A percentile compares a stretch with the other conserved stretches of the same genome.
Conservation (phyloP, 2,113 vertebrate genomes). For the Marmota flaviventris region DNA sequence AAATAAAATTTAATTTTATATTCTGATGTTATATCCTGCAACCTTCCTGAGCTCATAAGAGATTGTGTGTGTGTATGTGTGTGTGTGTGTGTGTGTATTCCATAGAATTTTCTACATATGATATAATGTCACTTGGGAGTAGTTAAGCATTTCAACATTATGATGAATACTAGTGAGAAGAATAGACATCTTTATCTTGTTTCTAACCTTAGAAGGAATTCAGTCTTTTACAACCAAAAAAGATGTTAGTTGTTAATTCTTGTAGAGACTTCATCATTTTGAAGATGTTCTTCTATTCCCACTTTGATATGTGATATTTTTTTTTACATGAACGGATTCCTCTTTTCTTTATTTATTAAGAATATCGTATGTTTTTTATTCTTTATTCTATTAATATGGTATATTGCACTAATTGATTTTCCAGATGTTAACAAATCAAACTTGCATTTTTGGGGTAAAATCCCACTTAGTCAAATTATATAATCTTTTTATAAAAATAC, state of each 20-base stretch:
- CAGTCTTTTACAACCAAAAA: not conserved
- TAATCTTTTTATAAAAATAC: not conserved
- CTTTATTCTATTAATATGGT: not conserved
- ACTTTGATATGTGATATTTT: not conserved
- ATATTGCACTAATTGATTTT: constrained; percentile 1
- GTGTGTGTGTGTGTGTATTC: not conserved
- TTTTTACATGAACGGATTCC: not conserved
- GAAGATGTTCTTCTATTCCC: not conserved
- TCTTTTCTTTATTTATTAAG: not conserved
- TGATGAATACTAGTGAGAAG: not conserved
- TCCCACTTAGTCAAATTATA: not conserved
- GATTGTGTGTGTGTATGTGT: not conserved
- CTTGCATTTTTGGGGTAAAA: not conserved
- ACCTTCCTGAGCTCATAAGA: not conserved
- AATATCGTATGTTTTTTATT: not conserved
- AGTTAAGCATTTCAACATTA: not conserved
- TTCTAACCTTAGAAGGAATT: not conserved
- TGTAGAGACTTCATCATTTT: not conserved
- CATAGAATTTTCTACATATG: not conserved
- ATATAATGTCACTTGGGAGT: not conserved
- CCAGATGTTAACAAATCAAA: not conserved
- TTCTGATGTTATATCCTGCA: not conserved
- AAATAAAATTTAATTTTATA: not conserved
- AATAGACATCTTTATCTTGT: not conserved
- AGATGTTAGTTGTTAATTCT: not conserved